Conservation (phyloP, 1,140 invertebrate species). For the Drosophila serrata region DNA sequence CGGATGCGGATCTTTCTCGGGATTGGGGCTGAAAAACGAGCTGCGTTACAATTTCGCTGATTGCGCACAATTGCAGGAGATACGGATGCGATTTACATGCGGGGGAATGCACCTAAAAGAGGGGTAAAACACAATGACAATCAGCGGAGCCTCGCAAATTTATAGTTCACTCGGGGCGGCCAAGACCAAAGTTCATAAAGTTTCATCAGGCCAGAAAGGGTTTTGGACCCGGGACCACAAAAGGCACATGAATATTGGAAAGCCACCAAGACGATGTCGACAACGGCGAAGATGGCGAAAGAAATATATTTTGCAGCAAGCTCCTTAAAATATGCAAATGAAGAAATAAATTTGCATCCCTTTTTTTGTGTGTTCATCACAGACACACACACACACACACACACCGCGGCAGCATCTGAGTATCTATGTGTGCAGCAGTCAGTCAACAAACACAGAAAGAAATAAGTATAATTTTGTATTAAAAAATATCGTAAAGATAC, state of each 20-base stretch:
- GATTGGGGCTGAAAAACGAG: conserved; percentile 66
- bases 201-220: conserved; percentile 67
- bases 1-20: conserved; percentile 21
- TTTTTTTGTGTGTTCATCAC: conserved; percentile 61
- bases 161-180: conserved; percentile 68
- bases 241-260: conserved; percentile 64
- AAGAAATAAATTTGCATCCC: conserved; percentile 85
- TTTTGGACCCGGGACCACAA: conserved; percentile 7
- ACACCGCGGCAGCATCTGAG: conserved; percentile 19
- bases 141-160: conserved; percentile 69
- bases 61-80: conserved; percentile 78
- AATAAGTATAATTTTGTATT: not conserved
- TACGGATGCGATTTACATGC: conserved; percentile 76
- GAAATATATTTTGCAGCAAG: conserved; percentile 73
- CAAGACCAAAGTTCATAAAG: conserved; percentile 81
- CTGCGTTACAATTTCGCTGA: conserved; percentile 78
- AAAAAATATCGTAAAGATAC: not conserved
- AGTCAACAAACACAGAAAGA: conserved; percentile 37
- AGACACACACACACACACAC: conserved; percentile 42
- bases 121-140: conserved; percentile 58
- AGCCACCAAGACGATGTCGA: conserved; percentile 34
- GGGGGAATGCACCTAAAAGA: conserved; percentile 3
- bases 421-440: conserved; percentile 48
- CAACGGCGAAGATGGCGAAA: conserved; percentile 61
- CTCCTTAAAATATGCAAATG: conserved; percentile 85